A percentile compares a stretch with the other conserved stretches of the same genome.
phyloP scores from a whole-genome alignment of 1,140 invertebrate genomes.

The Caenorhabditis briggsae region DNA sequence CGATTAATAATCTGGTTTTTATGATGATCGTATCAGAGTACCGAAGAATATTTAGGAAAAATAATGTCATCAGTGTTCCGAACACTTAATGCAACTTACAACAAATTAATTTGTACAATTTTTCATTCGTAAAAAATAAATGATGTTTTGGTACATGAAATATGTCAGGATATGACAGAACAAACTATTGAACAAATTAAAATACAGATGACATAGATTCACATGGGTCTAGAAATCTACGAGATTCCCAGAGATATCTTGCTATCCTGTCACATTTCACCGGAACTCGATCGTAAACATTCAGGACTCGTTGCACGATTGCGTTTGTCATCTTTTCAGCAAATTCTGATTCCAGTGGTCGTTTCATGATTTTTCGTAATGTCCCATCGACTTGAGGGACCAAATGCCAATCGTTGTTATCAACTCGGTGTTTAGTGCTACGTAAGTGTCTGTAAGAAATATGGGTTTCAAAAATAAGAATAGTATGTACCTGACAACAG shows the following conservation, averaged over 20 bases:
- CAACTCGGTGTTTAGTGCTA: background rate
- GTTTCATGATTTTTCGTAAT: too few species aligned
- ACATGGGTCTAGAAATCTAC: background rate
- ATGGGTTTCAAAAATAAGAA: too few species aligned
- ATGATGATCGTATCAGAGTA: too few species aligned
- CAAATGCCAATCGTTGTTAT: background rate
- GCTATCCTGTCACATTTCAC: background rate
- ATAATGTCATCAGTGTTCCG: too few species aligned
- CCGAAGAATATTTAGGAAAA: too few species aligned
- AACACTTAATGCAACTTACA: too few species aligned
- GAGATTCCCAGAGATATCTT: background rate
- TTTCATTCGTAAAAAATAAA: too few species aligned
- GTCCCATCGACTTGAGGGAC: background rate
- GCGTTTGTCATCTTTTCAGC: background rate
- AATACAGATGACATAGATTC: background rate
- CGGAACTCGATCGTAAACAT: background rate
- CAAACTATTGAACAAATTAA: background rate
- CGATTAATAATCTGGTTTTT: too few species aligned
- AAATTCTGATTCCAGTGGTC: background rate
- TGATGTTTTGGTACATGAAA: too few species aligned
- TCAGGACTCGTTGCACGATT: background rate
- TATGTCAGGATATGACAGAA: too few species aligned
- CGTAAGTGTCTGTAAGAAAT: background rate
- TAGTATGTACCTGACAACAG: background rate
- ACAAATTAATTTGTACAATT: too few species aligned